phyloP scores from a whole-genome alignment of 2,797 vertebrate genomes.

The Notolabrus celidotus region DNA sequence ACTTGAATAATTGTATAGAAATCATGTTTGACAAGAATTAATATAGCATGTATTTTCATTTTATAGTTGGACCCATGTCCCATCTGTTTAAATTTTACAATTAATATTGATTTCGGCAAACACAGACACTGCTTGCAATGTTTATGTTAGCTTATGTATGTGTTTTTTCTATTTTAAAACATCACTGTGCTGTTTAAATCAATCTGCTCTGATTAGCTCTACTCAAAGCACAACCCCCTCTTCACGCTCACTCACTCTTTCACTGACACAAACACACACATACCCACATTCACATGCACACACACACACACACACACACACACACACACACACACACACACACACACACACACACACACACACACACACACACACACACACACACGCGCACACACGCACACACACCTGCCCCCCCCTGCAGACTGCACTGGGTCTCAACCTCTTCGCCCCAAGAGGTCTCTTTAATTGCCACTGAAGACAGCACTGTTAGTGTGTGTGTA shows the following conservation, averaged over 20 bases:
- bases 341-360: not conserved
- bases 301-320: constrained; percentile 6
- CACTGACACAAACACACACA: not conserved
- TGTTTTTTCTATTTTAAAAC: no score
- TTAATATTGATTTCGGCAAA: no score
- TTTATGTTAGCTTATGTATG: no score
- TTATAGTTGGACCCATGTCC: no score
- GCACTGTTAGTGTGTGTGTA: constrained; percentile 27
- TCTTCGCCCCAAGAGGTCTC: constrained; percentile 43
- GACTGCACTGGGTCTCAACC: constrained; percentile 33
- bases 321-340: not conserved
- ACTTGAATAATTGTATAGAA: no score
- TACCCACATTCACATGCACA: not conserved
- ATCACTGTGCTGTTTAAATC: constrained; percentile 54
- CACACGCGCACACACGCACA: constrained; percentile 10
- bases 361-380: not conserved
- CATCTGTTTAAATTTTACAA: no score
- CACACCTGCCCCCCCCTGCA: constrained; percentile 13
- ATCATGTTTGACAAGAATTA: no score
- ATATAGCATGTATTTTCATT: no score
- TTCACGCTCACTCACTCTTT: constrained; percentile 35
- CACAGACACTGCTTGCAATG: no score
- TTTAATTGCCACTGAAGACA: constrained; percentile 74
- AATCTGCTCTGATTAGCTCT: constrained; percentile 64
- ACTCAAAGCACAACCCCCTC: not conserved